Evolutionary conservation across 2,888 invertebrate genomes (phyloP), one percentile per base, ranked within the genome.

Genomic region (Laspeyria flexula): DNA sequence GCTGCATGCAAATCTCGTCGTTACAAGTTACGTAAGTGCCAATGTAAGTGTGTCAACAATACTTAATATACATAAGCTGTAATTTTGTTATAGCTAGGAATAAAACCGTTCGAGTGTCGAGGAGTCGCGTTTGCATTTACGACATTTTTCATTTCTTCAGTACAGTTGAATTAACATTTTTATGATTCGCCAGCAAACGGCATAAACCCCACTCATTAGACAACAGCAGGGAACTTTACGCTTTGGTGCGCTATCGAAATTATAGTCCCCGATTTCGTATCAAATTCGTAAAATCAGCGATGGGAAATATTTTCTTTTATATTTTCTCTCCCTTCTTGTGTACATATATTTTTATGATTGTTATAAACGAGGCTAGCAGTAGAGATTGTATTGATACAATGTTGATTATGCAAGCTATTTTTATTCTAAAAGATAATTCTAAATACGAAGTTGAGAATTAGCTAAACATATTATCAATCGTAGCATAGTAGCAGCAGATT

Each of bases 91-190:
- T 43, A 15, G 43, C 37, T 42, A 46, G 50, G 52, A 55, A 52
- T 46, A 58, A 43, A 56, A 43, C 37, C 33, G 31, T 49, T 51
- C 48, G 43, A 29, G 43, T 37, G 46, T 61, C 38, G 43, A 46
- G 61, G 61, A 64, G 43, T 64, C 66, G 44, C 71, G 57, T 73
- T 78, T 65, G 72, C 75, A 77, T 83, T 85, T 80, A 81, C 77
- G 80, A 79, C 69, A 67, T 67, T 73, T 73, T 75, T 72, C 74
- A 65, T 73, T 79, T 70, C 71, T 72, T 72, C 63, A 56, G 62
- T 66, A 69, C 73, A 73, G 74, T 68, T 73, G 73, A 84, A 85
- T 86, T 86, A 86, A 81, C 84, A 85, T 86, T 86, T 86, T 86
- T 86, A 86, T 82, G 82, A 74, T 77, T 71, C 71, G 53, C 68